Evolutionary conservation across 2,113 vertebrate genomes (phyloP), one percentile per base, ranked within the genome.

Genomic region (Lophotis ruficrista): DNA sequence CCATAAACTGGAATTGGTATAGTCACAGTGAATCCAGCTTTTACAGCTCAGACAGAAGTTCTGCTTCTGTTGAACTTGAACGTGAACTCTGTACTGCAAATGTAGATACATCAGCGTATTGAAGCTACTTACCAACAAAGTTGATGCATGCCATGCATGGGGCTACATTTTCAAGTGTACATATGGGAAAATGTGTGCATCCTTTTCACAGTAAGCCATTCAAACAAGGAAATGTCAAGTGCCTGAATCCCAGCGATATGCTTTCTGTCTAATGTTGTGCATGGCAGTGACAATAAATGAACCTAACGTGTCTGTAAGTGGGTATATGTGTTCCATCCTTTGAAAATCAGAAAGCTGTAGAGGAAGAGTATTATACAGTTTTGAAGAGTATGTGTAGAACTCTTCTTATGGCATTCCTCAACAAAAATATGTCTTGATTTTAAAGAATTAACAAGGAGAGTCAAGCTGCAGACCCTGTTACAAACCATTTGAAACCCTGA

Each of bases 121-220:
- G 60, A 83, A 94, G 21, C 13, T 82, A 45, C 15, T 51, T 76
- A 48, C 0, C 0, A 83, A 50, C 23, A 41, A 47, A 84, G 53
- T 16, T 75, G 54, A 41, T 53, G 31, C 0, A 0, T 57, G 38
- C 47, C 7, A 1, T 37, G 47, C 31, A 1, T 18, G 31, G 31
- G 31, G n/a, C 51, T 89, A 13, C 0, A 0, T 66, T 91, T 93
- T 73, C 31, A 24, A 37, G 22, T 35, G 37, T 45, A 23, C 12
- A 8, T 2, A 1, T 25, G 30, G 78, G 64, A 48, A 78, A 91
- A 51, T 71, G 16, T 27, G 1, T 64, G 18, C 1, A 1, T 78
- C 37, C 21, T 72, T 84, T 83, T 72, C 19, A 22, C 0, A 0
- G 19, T 20, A 43, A 64, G 4, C 57, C 30, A 10, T 69, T 92